Evolutionary conservation across 2,797 vertebrate species (phyloP), one percentile per base, ranked within the genome.

Genomic region (Todus mexicanus): DNA sequence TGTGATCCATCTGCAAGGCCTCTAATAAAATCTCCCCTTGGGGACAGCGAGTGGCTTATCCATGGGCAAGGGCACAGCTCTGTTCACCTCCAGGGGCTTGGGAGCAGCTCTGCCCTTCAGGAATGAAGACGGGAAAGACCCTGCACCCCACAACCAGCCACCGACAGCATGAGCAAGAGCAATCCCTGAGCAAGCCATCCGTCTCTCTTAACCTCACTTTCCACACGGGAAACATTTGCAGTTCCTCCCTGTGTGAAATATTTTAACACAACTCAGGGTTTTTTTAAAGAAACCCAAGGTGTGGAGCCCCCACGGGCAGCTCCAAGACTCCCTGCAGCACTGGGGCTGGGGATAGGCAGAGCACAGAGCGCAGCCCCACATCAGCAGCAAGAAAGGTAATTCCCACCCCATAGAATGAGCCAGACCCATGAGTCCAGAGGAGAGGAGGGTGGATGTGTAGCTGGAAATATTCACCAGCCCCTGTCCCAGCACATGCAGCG

Each of bases 391-490:
- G 60, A 61, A 78, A 61, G 8, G n/a, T 42, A 78, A 72, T 63
- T 40, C 66, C 47, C 11, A n/a, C 48, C 13, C 63, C 1, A 2
- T 54, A n/a, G 47, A 77, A 68, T 47, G 35, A 50, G 50, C n/a
- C 80, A 78, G 54, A 63, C 37, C 31, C 8, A 2, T 7, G 35
- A 29, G 54, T 76, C 65, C 10, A 7, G 87, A 73, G 48, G 20
- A 90, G 37, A 87, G 29, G 82, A 64, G 79, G 89, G 84, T 87
- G 78, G 77, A 89, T 93, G 77, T 2, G 2, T 56, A 70, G 80
- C 76, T 94, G 50, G 71, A 94, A 95, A 92, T 87, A 94, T 22
- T 78, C 47, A 31, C 40, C 74, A 87, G 88, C 83, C 31, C 43
- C 33, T 11, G 10, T 25, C 82, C 71, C 57, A 90, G 76, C 66